These are phyloP conservation scores for Callospermophilus lateralis DNA, from an alignment of 2,113 vertebrate species.

Conservation along the genomic window DNA sequence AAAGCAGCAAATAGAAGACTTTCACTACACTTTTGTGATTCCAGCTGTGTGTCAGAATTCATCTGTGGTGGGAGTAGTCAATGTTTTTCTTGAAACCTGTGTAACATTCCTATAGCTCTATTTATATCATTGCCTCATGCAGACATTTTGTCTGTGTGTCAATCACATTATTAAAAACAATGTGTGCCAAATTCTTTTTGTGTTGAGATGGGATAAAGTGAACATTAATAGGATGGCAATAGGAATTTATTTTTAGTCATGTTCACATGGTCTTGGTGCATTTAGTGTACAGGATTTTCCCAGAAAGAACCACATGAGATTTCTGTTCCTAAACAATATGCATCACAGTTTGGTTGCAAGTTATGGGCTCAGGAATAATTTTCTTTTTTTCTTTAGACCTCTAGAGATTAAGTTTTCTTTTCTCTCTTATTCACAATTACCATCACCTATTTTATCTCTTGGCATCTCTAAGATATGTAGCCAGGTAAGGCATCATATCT, in stretches of 20 bases:
- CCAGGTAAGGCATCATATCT: background rate
- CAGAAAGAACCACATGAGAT: background rate
- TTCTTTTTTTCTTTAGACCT: background rate
- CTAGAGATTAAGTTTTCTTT: background rate
- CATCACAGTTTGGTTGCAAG: background rate
- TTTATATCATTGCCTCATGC: background rate
- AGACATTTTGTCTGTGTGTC: background rate
- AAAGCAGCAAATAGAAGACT: background rate
- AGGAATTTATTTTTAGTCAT: background rate
- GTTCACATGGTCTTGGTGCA: background rate
- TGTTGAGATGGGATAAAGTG: background rate
- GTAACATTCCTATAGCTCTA: background rate
- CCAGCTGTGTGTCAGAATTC: background rate
- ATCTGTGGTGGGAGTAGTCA: background rate
- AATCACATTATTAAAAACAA: background rate
- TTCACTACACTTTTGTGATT: background rate
- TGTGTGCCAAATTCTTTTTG: background rate
- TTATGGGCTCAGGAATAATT: background rate
- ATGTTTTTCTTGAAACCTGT: conserved; percentile 1
- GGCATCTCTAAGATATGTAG: background rate
- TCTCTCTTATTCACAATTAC: background rate
- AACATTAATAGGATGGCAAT: background rate
- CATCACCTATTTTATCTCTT: background rate
- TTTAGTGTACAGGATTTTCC: background rate
- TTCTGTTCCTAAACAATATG: background rate